phyloP scores from a whole-genome alignment of 2,797 vertebrate species.

The Cossypha polioptera region DNA sequence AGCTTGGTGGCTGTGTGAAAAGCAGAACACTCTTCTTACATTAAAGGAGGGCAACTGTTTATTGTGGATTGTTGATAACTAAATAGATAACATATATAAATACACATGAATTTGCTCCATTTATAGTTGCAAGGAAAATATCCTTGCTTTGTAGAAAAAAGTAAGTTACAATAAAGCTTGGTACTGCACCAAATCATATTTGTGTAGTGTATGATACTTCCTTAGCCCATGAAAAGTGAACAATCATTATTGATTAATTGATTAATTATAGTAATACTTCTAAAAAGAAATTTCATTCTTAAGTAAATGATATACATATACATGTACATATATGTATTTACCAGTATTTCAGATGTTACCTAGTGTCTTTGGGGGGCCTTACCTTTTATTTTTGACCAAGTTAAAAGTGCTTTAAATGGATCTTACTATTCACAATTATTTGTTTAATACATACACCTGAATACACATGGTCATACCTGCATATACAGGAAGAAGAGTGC shows the following conservation, averaged over 20 bases:
- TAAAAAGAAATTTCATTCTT: background rate
- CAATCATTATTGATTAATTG: background rate
- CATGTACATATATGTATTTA: background rate
- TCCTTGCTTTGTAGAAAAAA: background rate
- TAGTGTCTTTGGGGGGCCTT: background rate
- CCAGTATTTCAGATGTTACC: background rate
- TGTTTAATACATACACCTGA: background rate
- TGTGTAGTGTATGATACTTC: background rate
- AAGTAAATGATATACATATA: background rate
- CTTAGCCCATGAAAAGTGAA: background rate
- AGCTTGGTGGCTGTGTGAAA: background rate
- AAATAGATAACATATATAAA: background rate
- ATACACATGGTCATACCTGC: background rate
- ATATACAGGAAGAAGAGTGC: background rate
- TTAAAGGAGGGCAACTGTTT: background rate
- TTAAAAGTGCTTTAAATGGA: background rate
- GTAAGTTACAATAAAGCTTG: background rate
- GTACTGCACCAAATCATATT: background rate
- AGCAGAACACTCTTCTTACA: background rate
- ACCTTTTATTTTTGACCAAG: background rate
- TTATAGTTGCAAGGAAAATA: background rate
- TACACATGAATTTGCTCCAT: accelerated
- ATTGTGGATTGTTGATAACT: background rate
- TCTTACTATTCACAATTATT: background rate
- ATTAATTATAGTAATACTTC: background rate